Base-by-base conservation (phyloP, 2,888 invertebrate genomes). In the Sipha maydis region DNA sequence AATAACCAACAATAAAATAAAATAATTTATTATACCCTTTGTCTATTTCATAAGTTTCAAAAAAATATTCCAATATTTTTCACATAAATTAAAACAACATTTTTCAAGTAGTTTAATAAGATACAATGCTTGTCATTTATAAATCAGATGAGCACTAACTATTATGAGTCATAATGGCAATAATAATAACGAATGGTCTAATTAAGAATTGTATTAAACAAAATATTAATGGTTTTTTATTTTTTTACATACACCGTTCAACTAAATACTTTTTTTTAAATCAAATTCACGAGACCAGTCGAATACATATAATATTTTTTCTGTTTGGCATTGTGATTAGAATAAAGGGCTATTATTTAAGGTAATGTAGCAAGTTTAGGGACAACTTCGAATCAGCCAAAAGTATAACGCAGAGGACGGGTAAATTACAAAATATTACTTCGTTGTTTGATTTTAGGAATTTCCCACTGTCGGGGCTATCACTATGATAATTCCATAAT, bases 321-420 rank as follows among this genome's bases (percentile, higher is more conserved):
- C 73, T 80, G 41, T 75, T 73, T 73, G 80, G 80, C 86, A 61
- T 61, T 56, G 56, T 56, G 80, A 86, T 86, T 80, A 86, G 38
- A n/a, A 41, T 28, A 71, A 80, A 21, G n/a, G 38, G 38, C 86
- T 86, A 80, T 34, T 34, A 34, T 86, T 86, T 86, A 80, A 75
- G 86, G 86, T 56, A 86, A 80, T 28, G 38, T 31, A 25, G 56
- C 31, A 25, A 38, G 67, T 83, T 83, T 83, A 71, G 48, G 69
- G 83, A 54, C 28, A 67, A 48, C 71, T 75, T 83, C 14, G 54
- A 21, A 9, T 56, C 56, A 14, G 75, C 54, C 31, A 11, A 56
- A 19, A 9, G 56, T 25, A 9, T 0, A 4, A 19, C 25, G 25
- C n/a, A 25, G 19, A 0, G 11, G 9, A 73, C 38, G 56, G 11